phyloP scores from a whole-genome alignment of 2,113 vertebrate species.

The Lanius ludovicianus region DNA sequence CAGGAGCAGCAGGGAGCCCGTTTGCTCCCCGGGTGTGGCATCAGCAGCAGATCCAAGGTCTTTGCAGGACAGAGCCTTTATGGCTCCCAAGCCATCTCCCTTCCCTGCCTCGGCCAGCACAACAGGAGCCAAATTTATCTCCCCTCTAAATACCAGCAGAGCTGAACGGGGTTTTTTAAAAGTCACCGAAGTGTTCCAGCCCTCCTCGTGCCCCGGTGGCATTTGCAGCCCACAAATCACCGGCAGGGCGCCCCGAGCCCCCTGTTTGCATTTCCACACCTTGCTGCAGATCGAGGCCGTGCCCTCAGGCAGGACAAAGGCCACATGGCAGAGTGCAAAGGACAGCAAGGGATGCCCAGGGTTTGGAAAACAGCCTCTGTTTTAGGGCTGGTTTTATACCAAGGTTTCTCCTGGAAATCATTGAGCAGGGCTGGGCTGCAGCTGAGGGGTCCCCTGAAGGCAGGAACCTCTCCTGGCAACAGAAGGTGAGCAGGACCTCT shows the following conservation, averaged over 20 bases:
- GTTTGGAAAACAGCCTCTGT: background rate
- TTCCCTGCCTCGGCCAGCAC: background rate
- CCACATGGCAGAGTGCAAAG: background rate
- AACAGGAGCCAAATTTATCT: conserved; percentile 33
- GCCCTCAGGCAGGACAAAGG: background rate
- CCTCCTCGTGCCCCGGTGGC: background rate
- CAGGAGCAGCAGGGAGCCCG: background rate
- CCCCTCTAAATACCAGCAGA: background rate
- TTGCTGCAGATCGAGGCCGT: background rate
- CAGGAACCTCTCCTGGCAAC: background rate
- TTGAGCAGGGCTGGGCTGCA: background rate
- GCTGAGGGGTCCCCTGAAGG: background rate
- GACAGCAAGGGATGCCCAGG: background rate
- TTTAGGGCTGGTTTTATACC: background rate
- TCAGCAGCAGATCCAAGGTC: background rate
- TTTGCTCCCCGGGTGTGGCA: background rate
- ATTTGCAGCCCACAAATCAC: background rate
- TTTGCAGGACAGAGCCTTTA: conserved; percentile 1
- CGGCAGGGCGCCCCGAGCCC: background rate
- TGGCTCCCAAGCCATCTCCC: background rate
- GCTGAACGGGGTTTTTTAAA: conserved; percentile 2
- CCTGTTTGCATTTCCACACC: background rate
- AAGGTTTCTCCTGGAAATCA: background rate
- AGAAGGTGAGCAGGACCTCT: background rate
- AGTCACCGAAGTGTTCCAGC: background rate